Evolutionary conservation across 2,888 invertebrate species (phyloP).

Genomic region (Eretmocerus hayati): DNA sequence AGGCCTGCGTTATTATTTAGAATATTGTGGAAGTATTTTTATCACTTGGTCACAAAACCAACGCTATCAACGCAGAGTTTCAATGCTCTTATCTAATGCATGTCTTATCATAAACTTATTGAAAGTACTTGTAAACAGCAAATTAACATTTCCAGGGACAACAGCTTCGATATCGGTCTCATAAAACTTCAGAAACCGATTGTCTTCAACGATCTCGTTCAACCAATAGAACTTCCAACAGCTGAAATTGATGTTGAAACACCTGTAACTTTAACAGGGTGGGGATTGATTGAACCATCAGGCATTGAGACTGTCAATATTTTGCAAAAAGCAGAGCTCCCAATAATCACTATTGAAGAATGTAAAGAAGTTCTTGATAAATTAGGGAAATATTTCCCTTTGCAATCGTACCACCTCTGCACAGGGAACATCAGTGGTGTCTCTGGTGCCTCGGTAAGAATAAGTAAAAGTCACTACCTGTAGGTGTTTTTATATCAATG

Average conservation of each 20-base stretch:
- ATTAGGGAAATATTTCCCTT: slow-evolving; percentile 21
- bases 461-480: no score
- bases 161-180: slow-evolving; percentile 50
- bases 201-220: slow-evolving; percentile 35
- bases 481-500: no score
- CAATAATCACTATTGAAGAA: slow-evolving; percentile 29
- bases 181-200: slow-evolving; percentile 42
- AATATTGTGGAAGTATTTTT: no score
- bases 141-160: slow-evolving; percentile 2
- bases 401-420: slow-evolving; percentile 33
- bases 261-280: slow-evolving; percentile 44
- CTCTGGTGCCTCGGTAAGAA: no score
- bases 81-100: no score
- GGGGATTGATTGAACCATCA: slow-evolving; percentile 43
- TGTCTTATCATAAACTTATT: no score
- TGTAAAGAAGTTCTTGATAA: slow-evolving; percentile 22
- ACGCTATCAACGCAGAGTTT: no score
- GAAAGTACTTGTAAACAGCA: no score
- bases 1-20: no score
- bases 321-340: slow-evolving; percentile 36
- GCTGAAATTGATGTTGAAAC: slow-evolving; percentile 31
- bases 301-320: slow-evolving; percentile 28
- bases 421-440: slow-evolving; percentile 30
- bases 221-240: slow-evolving; percentile 41
- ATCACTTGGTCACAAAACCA: no score